A percentile compares a stretch with the other conserved stretches of the same genome.
These are phyloP conservation scores for Neogale vison DNA, from an alignment of 2,113 vertebrate genomes.

Conservation along the genomic window DNA sequence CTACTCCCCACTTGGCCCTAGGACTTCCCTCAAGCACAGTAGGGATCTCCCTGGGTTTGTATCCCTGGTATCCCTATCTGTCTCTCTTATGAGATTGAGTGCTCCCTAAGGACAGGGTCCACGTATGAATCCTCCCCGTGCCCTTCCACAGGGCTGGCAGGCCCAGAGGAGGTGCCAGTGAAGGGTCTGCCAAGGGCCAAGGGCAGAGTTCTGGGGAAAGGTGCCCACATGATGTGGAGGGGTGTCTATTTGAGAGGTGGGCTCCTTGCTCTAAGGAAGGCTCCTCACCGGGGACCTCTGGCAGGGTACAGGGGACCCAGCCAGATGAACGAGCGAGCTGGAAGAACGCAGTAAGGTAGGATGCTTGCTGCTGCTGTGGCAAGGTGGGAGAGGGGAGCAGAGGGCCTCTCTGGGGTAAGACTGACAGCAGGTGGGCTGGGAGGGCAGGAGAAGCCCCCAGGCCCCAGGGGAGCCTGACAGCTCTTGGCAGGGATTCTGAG, in stretches of 20 bases:
- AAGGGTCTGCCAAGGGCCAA: neutral
- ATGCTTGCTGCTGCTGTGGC: neutral
- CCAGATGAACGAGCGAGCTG: neutral
- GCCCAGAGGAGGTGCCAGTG: neutral
- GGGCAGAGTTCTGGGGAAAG: neutral
- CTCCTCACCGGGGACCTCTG: neutral
- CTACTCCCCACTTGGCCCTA: no score
- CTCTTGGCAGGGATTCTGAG: conserved; percentile 51
- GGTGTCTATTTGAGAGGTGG: neutral
- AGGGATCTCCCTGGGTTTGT: neutral
- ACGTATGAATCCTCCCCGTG: neutral
- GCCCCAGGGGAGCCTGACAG: neutral
- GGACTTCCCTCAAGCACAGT: neutral
- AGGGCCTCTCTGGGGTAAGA: neutral
- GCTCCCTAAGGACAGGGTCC: neutral
- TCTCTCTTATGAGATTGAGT: neutral
- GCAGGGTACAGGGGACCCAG: rapidly evolving
- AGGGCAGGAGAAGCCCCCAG: conserved; percentile 3
- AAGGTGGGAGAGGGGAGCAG: neutral
- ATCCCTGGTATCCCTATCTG: neutral
- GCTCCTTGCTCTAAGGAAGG: neutral
- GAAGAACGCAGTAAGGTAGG: rapidly evolving
- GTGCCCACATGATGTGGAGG: no score
- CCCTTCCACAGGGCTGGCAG: neutral
- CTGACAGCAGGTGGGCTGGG: conserved; percentile 27